Conservation (phyloP, 2,888 invertebrate genomes). For the Cerceris ruficornis region DNA sequence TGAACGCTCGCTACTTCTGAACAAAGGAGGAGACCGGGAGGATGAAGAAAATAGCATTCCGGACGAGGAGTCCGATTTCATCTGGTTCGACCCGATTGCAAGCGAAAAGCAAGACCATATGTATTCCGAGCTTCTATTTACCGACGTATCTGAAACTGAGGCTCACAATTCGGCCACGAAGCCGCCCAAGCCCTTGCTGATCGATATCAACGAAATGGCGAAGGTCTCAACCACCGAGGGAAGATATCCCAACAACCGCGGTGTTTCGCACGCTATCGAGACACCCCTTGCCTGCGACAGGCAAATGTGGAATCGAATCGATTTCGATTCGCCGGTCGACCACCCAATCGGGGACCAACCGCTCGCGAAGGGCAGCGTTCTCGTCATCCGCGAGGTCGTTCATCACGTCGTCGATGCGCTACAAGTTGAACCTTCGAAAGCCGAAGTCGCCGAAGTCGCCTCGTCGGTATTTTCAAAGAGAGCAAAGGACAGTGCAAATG, state of each 20-base stretch:
- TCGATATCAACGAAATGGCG: too few relatives aligned
- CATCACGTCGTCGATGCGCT: slow-evolving; percentile 64
- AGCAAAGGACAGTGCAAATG: slow-evolving; percentile 26
- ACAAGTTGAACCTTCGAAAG: background rate
- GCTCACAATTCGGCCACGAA: too few relatives aligned
- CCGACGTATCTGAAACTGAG: background rate
- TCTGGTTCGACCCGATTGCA: slow-evolving; percentile 37
- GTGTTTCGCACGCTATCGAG: too few relatives aligned
- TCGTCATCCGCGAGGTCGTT: slow-evolving; percentile 73
- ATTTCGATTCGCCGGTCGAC: background rate
- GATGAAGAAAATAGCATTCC: slow-evolving; percentile 11
- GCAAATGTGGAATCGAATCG: slow-evolving; percentile 41
- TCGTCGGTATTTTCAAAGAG: slow-evolving; percentile 14
- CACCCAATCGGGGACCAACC: background rate
- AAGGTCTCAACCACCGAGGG: too few relatives aligned
- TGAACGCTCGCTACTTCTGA: background rate
- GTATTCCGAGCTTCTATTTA: background rate
- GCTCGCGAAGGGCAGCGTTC: background rate
- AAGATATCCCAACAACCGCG: too few relatives aligned
- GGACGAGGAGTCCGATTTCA: slow-evolving; percentile 21
- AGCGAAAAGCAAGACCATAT: background rate
- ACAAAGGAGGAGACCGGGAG: background rate
- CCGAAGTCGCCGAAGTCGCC: background rate
- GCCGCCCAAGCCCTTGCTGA: too few relatives aligned
- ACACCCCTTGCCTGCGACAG: too few relatives aligned